phyloP scores from a whole-genome alignment of 2,888 invertebrate genomes.

The Cremastobaeus sp. region DNA sequence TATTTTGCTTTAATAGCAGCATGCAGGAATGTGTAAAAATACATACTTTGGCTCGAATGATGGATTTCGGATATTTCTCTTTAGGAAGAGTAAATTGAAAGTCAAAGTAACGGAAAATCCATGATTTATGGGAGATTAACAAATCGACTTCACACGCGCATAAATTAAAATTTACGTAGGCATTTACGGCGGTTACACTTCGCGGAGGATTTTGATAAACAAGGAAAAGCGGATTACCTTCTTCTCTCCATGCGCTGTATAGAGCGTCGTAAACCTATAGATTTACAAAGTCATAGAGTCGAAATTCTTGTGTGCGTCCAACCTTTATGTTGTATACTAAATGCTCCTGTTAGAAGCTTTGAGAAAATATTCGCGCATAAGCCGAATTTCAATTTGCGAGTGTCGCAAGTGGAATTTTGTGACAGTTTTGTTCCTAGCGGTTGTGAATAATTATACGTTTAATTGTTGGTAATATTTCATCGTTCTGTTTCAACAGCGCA shows the following conservation, averaged over 20 bases:
- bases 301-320: constrained; percentile 7
- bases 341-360: constrained; percentile 1
- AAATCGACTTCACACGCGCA: too few species aligned
- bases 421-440: neutral
- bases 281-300: constrained; percentile 4
- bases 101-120: too few species aligned
- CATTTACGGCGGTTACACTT: too few species aligned
- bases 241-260: constrained; percentile 1
- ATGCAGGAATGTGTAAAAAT: too few species aligned
- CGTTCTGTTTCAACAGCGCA: neutral
- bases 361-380: constrained; percentile 25
- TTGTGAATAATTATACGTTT: constrained; percentile 3
- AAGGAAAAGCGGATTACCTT: constrained; percentile 15
- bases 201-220: constrained; percentile 14
- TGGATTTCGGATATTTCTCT: too few species aligned
- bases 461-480: constrained; percentile 6
- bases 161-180: too few species aligned
- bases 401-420: too few species aligned
- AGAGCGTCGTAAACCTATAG: constrained; percentile 15
- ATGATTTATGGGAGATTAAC: too few species aligned
- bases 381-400: constrained; percentile 24
- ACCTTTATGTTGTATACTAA: constrained; percentile 16
- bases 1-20: too few species aligned
- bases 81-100: too few species aligned
- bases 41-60: too few species aligned